These are phyloP conservation scores for Centropus bengalensis DNA, from an alignment of 2,113 vertebrate genomes.

Conservation along the genomic window DNA sequence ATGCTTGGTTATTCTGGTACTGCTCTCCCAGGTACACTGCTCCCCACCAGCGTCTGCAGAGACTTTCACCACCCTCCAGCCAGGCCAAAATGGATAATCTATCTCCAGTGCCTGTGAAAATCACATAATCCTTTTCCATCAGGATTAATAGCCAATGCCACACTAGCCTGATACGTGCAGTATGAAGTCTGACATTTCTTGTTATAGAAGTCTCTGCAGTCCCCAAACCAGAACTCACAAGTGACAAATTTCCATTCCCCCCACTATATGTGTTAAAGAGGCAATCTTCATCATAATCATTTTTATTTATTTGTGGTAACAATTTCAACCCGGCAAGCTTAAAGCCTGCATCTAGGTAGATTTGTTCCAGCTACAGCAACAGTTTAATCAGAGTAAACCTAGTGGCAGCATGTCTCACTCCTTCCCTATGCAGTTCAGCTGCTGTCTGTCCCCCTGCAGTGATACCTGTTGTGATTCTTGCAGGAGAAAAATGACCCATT, in stretches of 20 bases:
- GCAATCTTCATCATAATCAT: not conserved
- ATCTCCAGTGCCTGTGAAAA: conserved; percentile 46
- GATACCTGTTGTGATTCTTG: conserved; percentile 67
- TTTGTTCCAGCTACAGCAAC: not conserved
- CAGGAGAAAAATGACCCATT: conserved; percentile 71
- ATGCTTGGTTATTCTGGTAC: not conserved
- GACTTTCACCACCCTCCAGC: not conserved
- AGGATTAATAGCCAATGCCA: conserved; percentile 61
- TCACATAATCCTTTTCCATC: conserved; percentile 60
- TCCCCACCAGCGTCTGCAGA: not conserved
- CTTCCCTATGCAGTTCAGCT: not conserved
- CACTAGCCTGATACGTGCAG: conserved; percentile 1
- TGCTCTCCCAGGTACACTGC: not conserved
- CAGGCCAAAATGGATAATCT: conserved; percentile 28
- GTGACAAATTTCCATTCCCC: not conserved
- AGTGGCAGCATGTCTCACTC: not conserved
- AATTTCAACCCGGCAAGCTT: conserved; percentile 9
- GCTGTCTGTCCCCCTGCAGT: conserved; percentile 44
- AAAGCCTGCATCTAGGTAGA: not conserved
- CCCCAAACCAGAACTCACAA: not conserved
- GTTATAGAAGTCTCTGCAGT: conserved; percentile 17
- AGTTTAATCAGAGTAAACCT: conserved; percentile 17
- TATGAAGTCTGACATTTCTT: conserved; percentile 48
- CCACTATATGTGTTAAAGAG: not conserved
- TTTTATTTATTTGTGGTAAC: conserved; percentile 32